These are phyloP conservation scores for Euleptes europaea DNA, from an alignment of 2,113 vertebrate species.

Conservation along the genomic window DNA sequence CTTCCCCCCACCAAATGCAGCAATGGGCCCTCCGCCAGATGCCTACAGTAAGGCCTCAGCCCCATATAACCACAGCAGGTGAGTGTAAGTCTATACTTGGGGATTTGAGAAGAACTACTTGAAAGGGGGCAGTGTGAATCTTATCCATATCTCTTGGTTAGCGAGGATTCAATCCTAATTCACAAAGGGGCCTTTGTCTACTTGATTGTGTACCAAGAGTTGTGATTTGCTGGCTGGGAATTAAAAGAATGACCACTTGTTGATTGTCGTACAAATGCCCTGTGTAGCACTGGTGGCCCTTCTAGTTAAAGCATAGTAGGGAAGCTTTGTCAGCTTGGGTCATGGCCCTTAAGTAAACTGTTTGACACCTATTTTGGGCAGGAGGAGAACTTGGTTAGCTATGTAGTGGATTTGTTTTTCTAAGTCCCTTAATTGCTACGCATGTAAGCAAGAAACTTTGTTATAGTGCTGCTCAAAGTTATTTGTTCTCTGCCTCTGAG, in stretches of 20 bases:
- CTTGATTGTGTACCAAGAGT: background rate
- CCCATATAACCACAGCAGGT: conserved; percentile 84
- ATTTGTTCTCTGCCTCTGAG: background rate
- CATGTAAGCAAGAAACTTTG: background rate
- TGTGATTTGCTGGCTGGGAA: background rate
- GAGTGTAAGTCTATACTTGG: conserved; percentile 46
- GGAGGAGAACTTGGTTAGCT: background rate
- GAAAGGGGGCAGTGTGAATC: background rate
- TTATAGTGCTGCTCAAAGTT: background rate
- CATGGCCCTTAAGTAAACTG: background rate
- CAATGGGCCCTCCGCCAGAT: conserved; percentile 76
- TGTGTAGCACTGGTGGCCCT: background rate
- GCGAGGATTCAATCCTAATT: background rate
- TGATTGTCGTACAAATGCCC: background rate
- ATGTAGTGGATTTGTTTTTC: background rate
- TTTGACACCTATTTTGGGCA: background rate
- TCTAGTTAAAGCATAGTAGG: background rate
- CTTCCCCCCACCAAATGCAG: conserved; percentile 78
- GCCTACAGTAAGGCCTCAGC: conserved; percentile 77
- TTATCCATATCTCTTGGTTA: no score
- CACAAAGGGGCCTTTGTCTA: background rate
- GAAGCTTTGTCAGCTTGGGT: background rate
- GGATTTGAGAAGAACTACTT: background rate
- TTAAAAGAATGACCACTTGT: background rate
- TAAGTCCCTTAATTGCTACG: background rate